A percentile compares a stretch with the other conserved stretches of the same genome.
phyloP scores from a whole-genome alignment of 2,797 vertebrate species.

The Erpetoichthys calabaricus region DNA sequence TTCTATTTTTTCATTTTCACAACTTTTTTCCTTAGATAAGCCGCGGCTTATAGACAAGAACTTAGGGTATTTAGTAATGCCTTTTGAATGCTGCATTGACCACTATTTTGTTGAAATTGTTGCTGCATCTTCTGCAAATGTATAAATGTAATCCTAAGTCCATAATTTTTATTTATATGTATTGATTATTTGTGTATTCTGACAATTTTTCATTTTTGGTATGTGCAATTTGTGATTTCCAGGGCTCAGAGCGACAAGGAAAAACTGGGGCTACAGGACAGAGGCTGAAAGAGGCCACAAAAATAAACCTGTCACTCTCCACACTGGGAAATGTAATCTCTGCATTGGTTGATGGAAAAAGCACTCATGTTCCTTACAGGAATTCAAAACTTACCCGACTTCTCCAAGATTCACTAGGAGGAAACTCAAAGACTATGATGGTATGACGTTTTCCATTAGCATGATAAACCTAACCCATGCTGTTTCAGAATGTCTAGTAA shows the following conservation, averaged over 20 bases:
- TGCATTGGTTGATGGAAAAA: constrained; percentile 91
- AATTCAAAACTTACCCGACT: constrained; percentile 94
- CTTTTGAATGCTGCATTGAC: too few species aligned
- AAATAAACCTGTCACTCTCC: constrained; percentile 94
- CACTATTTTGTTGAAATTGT: too few species aligned
- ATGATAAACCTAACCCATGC: constrained; percentile 7
- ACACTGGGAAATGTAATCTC: constrained; percentile 98
- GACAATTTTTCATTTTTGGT: too few species aligned
- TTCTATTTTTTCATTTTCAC: too few species aligned
- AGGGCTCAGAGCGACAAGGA: constrained; percentile 92
- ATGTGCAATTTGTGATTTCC: too few species aligned
- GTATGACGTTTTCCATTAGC: constrained; percentile 40
- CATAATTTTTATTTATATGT: too few species aligned
- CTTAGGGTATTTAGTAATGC: too few species aligned
- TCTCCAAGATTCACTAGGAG: constrained; percentile 90
- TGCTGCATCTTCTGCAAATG: too few species aligned
- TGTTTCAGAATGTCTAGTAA: background rate
- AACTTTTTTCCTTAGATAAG: too few species aligned
- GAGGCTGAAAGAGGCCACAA: constrained; percentile 91
- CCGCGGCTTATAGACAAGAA: too few species aligned
- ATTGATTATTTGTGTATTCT: too few species aligned
- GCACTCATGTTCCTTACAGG: constrained; percentile 93
- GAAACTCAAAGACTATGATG: constrained; percentile 99
- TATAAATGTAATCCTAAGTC: too few species aligned
- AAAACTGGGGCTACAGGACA: constrained; percentile 96